Conservation (phyloP, 2,113 vertebrate species). For the Craseonycteris thonglongyai region DNA sequence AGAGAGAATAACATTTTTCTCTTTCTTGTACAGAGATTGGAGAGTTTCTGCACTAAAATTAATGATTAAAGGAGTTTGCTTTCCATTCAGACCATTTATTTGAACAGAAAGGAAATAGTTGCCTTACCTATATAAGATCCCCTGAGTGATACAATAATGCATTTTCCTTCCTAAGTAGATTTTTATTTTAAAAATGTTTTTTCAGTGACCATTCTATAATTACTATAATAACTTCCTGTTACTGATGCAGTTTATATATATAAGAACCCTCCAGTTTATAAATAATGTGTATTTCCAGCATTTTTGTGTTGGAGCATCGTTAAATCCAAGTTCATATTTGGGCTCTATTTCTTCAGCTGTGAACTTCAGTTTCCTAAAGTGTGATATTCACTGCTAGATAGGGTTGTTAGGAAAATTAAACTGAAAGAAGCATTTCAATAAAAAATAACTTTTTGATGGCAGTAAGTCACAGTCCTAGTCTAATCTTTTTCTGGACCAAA, state of each 20-base stretch:
- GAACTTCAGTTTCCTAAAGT: neutral
- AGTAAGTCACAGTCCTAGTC: neutral
- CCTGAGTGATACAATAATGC: neutral
- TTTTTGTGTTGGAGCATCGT: neutral
- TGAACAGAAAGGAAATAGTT: slow-evolving; percentile 23
- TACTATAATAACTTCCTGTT: neutral
- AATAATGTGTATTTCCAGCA: neutral
- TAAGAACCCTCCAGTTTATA: neutral
- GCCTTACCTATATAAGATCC: slow-evolving; percentile 2
- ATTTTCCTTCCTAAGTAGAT: neutral
- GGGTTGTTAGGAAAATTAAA: neutral
- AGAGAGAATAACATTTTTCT: neutral
- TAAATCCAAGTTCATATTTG: slow-evolving; percentile 24
- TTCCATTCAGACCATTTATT: neutral
- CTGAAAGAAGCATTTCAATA: slow-evolving; percentile 1
- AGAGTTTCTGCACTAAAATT: slow-evolving; percentile 20
- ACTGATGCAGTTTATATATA: neutral
- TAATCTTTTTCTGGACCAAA: neutral
- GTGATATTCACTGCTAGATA: slow-evolving; percentile 5
- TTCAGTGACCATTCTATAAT: neutral
- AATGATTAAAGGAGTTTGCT: neutral
- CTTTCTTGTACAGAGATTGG: neutral
- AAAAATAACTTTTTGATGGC: neutral
- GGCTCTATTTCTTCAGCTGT: neutral
- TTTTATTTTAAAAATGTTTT: neutral